Base-by-base conservation (phyloP, 2,797 vertebrate species). In the Limnodromus scolopaceus region DNA sequence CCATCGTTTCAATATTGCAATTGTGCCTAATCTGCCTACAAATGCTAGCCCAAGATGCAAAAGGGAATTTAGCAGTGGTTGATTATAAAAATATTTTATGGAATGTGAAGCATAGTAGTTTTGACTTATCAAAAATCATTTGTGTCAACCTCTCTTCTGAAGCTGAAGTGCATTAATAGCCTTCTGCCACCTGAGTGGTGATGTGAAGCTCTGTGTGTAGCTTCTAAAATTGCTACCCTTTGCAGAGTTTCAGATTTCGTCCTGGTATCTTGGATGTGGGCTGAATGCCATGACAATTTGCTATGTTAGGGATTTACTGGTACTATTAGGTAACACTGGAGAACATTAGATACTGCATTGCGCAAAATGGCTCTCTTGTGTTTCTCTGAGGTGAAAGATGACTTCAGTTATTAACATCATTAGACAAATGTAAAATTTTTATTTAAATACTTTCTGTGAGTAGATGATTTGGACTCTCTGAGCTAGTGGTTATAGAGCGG, bases 241-340 rank as follows among this genome's bases (percentile, higher is more conserved):
- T 72, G 71, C 75, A 75, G 48, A 77, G 91, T 95, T 94, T 98
- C 91, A 75, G n/a, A 46, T 97, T 97, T 95, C 96, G 84, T 34
- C 38, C 39, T 75, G 69, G 41, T 89, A 55, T 66, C 78, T 95
- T 22, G 94, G 58, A 77, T 89, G 63, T 80, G 66, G 74, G 78
- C 88, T 89, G 74, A 57, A 76, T 93, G 69, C 69, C 63, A 53
- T 89, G 55, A 8, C 66, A 66, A 24, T 89, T 85, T 84, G 87
- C 97, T 94, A 0, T 66, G 93, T 89, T 93, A 92, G 93, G 96
- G 87, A 93, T 97, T 97, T 97, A 76, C 75, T 93, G 92, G 75
- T 95, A 39, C 88, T 96, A 24, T 96, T 97, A 84, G 65, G 46
- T 96, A 93, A 49, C 83, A 41, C 75, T 38, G 43, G 93, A 87